phyloP scores from a whole-genome alignment of 1,140 invertebrate genomes.

The Apis florea region DNA sequence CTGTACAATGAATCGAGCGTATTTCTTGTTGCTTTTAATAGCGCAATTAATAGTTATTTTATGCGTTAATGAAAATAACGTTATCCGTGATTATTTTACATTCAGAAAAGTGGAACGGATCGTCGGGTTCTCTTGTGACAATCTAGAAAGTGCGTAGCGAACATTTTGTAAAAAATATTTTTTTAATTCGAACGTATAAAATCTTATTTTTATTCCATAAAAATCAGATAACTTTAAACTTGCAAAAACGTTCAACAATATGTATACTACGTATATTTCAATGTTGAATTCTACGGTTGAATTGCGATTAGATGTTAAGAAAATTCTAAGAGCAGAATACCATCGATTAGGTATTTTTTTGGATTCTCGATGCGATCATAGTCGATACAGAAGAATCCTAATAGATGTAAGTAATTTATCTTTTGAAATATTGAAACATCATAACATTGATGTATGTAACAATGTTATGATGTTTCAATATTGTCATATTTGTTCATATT shows the following conservation, averaged over 20 bases:
- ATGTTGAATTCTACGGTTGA: background rate
- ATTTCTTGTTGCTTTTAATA: slow-evolving; percentile 13
- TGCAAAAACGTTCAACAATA: slow-evolving; percentile 42
- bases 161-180: background rate
- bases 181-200: background rate
- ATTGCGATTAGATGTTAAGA: background rate
- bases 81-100: slow-evolving; percentile 59
- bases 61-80: slow-evolving; percentile 36
- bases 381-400: slow-evolving; percentile 33
- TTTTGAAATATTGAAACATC: background rate
- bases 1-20: slow-evolving; percentile 1
- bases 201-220: background rate
- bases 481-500: too few species aligned
- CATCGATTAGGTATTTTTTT: slow-evolving; percentile 51
- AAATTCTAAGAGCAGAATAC: slow-evolving; percentile 38
- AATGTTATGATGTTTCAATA: too few species aligned
- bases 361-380: slow-evolving; percentile 44
- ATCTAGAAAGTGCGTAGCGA: slow-evolving; percentile 42
- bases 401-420: slow-evolving; percentile 39
- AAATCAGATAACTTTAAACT: slow-evolving; percentile 52
- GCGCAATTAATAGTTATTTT: slow-evolving; percentile 14
- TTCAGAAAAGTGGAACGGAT: slow-evolving; percentile 44
- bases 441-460: too few species aligned
- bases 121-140: slow-evolving; percentile 54
- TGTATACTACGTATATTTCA: slow-evolving; percentile 26